phyloP scores from a whole-genome alignment of 2,888 invertebrate genomes.

The Smittia aterrima region DNA sequence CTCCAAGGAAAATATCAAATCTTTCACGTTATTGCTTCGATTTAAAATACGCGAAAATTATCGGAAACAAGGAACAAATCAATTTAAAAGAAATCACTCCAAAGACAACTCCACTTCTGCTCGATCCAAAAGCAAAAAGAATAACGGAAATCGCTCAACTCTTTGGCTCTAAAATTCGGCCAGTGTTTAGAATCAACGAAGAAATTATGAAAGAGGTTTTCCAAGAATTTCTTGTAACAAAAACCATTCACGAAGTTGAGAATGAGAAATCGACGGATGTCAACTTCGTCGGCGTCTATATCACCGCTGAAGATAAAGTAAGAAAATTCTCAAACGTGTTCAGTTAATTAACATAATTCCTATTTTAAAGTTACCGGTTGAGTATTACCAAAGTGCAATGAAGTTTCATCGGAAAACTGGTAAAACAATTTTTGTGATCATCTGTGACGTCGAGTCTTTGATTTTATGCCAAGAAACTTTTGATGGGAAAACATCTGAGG shows the following conservation, averaged over 20 bases:
- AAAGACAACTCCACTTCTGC: not conserved
- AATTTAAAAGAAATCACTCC: not conserved
- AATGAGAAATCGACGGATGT: not conserved
- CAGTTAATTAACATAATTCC: not conserved
- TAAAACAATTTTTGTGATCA: constrained; percentile 16
- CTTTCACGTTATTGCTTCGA: constrained; percentile 5
- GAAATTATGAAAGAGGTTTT: not conserved
- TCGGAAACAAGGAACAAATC: constrained; percentile 12
- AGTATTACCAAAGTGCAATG: constrained; percentile 30
- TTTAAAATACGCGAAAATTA: constrained; percentile 28
- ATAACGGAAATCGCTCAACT: constrained; percentile 11
- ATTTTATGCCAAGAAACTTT: constrained; percentile 10
- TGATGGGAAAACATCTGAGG: not conserved
- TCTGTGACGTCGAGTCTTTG: not conserved
- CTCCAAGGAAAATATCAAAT: not conserved
- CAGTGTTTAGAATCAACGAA: not conserved
- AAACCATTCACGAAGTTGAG: constrained; percentile 10
- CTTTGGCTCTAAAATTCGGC: no score
- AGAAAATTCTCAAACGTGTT: not conserved
- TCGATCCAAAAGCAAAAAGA: constrained; percentile 24
- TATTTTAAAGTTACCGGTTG: constrained; percentile 5
- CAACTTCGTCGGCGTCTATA: constrained; percentile 33
- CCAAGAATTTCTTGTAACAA: constrained; percentile 6
- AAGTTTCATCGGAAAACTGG: constrained; percentile 4
- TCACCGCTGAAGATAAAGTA: constrained; percentile 13